Percentiles rank a stretch among this genome's conserved stretches.
Evolutionary conservation across 2,888 invertebrate genomes (phyloP).

Genomic region (Drosophila infuscata): DNA sequence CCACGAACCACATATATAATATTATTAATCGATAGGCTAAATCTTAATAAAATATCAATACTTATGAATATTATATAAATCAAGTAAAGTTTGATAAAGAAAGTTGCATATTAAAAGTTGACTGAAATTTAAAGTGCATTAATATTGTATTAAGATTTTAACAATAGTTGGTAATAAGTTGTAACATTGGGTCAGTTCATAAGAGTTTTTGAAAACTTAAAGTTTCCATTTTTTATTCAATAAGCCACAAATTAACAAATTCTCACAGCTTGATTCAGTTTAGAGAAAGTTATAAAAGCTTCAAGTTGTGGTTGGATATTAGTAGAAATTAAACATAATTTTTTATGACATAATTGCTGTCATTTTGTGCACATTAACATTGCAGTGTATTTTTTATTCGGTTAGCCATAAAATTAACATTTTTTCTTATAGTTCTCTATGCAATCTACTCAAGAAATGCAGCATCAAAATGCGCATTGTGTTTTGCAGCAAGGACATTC

Average conservation of each 20-base stretch:
- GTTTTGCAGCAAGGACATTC: conserved; percentile 16
- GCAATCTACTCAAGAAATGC: conserved; percentile 30
- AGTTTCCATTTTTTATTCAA: not conserved
- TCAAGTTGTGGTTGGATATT: not conserved
- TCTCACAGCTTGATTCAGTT: not conserved
- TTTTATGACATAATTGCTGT: not conserved
- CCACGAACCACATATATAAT: too few relatives aligned
- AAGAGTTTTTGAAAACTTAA: too few relatives aligned
- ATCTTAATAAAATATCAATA: too few relatives aligned
- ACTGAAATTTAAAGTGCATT: not conserved
- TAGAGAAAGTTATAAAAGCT: not conserved
- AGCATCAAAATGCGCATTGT: conserved; percentile 40
- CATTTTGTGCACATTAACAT: not conserved
- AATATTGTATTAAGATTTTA: not conserved
- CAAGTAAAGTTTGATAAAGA: too few relatives aligned
- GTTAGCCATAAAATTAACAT: not conserved
- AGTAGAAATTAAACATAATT: not conserved
- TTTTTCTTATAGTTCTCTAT: not conserved
- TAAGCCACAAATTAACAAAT: not conserved
- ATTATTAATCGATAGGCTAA: too few relatives aligned
- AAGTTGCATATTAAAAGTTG: not conserved
- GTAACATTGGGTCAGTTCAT: not conserved
- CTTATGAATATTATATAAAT: too few relatives aligned
- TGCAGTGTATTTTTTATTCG: conserved; percentile 2
- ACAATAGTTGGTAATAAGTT: not conserved